A percentile compares a stretch with the other conserved stretches of the same genome.
Conservation (phyloP, 2,113 vertebrate genomes). For the Xiphophorus hellerii region DNA sequence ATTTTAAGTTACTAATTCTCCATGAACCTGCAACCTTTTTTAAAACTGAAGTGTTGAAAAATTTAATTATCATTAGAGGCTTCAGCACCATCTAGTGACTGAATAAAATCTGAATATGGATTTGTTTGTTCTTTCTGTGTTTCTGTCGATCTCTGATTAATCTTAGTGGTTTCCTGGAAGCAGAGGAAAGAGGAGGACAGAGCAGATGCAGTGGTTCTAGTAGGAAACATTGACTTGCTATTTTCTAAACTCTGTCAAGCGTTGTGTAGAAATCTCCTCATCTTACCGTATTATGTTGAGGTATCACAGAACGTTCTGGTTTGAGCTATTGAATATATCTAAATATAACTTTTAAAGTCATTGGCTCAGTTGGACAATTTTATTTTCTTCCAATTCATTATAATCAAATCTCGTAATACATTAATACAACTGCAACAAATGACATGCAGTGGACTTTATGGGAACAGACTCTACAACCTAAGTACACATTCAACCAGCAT, state of each 20-base stretch:
- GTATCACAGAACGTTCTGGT: conserved; percentile 56
- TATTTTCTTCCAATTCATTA: background rate
- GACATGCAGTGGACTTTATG: conserved; percentile 21
- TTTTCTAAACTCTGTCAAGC: conserved; percentile 74
- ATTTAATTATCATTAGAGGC: conserved; percentile 1
- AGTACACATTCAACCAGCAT: conserved; percentile 42
- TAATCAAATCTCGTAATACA: background rate
- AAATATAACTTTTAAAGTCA: conserved; percentile 8
- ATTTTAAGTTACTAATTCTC: no score
- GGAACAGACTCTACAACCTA: conserved; percentile 26
- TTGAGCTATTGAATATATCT: conserved; percentile 16
- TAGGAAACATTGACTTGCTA: conserved; percentile 63
- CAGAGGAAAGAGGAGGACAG: conserved; percentile 16
- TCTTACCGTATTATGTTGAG: conserved; percentile 55
- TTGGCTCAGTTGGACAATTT: background rate
- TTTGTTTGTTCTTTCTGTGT: conserved; percentile 23
- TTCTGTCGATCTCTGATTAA: conserved; percentile 14
- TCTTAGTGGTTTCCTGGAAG: conserved; percentile 16
- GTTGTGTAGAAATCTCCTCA: conserved; percentile 48
- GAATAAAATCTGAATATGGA: conserved; percentile 4
- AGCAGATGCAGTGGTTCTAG: conserved; percentile 48
- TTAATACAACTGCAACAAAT: no score
- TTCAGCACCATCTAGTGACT: conserved; percentile 46
- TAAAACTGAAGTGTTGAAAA: conserved; percentile 2
- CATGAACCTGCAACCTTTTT: no score